phyloP scores from a whole-genome alignment of 2,888 invertebrate species.

The Aleiodes testaceus region DNA sequence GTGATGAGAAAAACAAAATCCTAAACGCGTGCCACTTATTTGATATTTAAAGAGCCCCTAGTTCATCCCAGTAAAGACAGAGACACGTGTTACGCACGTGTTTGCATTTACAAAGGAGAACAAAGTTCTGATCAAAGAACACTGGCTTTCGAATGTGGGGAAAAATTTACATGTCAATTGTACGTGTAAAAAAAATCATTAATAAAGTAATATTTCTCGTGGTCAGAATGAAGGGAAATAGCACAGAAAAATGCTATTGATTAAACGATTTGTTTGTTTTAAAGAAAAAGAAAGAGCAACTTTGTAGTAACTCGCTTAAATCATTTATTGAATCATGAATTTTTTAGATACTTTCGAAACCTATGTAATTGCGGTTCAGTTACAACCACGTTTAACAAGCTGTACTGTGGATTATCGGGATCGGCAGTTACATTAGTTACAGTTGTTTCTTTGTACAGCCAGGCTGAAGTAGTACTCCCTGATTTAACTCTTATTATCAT shows the following conservation, averaged over 20 bases:
- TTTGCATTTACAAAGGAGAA: constrained; percentile 39
- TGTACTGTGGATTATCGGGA: constrained; percentile 74
- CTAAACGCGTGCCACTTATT: constrained; percentile 46
- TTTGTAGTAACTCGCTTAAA: no score
- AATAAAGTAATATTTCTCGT: neutral
- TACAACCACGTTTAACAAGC: constrained; percentile 77
- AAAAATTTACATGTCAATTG: neutral
- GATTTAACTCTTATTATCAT: constrained; percentile 76
- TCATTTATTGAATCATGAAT: constrained; percentile 48
- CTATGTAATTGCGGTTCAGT: constrained; percentile 75
- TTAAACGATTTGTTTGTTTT: no score
- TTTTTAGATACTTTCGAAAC: constrained; percentile 73
- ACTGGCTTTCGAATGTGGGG: constrained; percentile 20
- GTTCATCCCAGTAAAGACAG: constrained; percentile 31
- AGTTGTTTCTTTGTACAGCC: constrained; percentile 80
- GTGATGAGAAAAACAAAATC: constrained; percentile 29
- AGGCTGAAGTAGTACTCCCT: constrained; percentile 77
- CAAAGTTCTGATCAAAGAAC: constrained; percentile 39
- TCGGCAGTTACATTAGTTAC: constrained; percentile 75
- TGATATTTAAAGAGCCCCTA: constrained; percentile 42
- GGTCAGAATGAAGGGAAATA: neutral
- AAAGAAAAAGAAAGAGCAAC: no score
- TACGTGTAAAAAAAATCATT: neutral
- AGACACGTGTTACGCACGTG: constrained; percentile 50
- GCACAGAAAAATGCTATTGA: no score